Evolutionary conservation across 2,797 vertebrate genomes (phyloP).

Genomic region (Cyprinella venusta): DNA sequence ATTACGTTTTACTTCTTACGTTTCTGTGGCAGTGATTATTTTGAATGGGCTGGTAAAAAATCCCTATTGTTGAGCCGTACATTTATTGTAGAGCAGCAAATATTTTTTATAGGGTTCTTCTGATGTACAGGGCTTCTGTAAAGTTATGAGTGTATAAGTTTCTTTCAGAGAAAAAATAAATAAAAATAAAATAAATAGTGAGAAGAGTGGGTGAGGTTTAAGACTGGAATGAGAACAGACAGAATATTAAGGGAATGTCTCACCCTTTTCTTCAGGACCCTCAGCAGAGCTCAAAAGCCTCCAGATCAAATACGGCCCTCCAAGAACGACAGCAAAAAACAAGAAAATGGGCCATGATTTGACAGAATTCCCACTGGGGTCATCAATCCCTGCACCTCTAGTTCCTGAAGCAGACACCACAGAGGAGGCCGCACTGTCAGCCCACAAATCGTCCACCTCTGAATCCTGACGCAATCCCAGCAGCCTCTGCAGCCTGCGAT

Average conservation of each 20-base stretch:
- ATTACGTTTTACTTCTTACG: neutral
- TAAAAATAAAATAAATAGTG: too few relatives aligned
- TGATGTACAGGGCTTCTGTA: neutral
- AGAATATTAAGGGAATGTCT: conserved; percentile 51
- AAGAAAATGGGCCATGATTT: conserved; percentile 98
- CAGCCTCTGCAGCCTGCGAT: conserved; percentile 84
- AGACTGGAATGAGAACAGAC: neutral
- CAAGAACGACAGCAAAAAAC: conserved; percentile 93
- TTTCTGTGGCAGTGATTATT: neutral
- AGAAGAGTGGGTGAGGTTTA: neutral
- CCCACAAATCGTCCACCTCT: conserved; percentile 93
- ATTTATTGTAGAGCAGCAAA: neutral
- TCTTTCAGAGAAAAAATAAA: neutral
- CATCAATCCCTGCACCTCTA: conserved; percentile 61
- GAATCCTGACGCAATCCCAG: conserved; percentile 82
- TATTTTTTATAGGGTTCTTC: neutral
- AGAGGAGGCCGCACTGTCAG: conserved; percentile 85
- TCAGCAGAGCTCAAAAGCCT: conserved; percentile 87
- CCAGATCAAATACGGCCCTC: conserved; percentile 98
- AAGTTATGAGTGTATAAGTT: neutral
- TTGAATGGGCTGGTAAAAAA: neutral
- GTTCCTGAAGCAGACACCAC: conserved; percentile 72
- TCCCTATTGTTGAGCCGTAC: neutral
- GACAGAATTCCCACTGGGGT: conserved; percentile 73
- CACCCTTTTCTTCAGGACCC: conserved; percentile 82